Base-by-base conservation (phyloP, 2,113 vertebrate species). In the Menidia beryllina region DNA sequence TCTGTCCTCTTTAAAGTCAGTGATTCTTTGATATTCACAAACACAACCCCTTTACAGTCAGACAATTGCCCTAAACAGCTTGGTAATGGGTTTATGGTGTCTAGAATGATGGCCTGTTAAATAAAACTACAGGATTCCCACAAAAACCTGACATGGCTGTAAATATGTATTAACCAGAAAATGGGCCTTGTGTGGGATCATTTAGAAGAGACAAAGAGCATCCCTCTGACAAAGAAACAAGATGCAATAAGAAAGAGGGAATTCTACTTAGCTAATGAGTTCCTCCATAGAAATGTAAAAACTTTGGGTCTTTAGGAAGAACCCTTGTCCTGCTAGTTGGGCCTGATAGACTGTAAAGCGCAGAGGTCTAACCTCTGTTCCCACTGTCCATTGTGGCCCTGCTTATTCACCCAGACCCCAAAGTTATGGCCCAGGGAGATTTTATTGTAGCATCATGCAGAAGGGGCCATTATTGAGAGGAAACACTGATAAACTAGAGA, bases 101-200 rank as follows among this genome's bases (percentile, higher is more conserved):
- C 87, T 90, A 91, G 93, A 95, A 92, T 92, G 93, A 95, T 92
- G 92, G 72, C 81, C 82, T 84, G 84, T 83, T 91, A 93, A 83
- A 95, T 96, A 95, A 98, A 97, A 94, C 95, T 92, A 92, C 93
- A 58, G 95, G 96, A 93, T 94, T 85, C 87, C 90, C 91, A 94
- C 94, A 94, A 91, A 94, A 93, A 93, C 89, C 93, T 92, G 92
- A 94, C 93, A 92, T 85, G 87, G 94, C 90, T 94, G 92, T 96
- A 97, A 96, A 97, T 95, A 95, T 95, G 95, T 95, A 97, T 96
- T 95, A 96, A 96, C 95, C 96, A 95, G 93, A 95, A 95, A 94
- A 93, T 95, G 89, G 94, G 92, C 86, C 94, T 94, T 92, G 94
- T 95, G 94, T 93, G 88, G 92, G 89, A 94, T 94, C 91, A 95